phyloP scores from a whole-genome alignment of 2,888 invertebrate species.

The Blastobasis adustella region DNA sequence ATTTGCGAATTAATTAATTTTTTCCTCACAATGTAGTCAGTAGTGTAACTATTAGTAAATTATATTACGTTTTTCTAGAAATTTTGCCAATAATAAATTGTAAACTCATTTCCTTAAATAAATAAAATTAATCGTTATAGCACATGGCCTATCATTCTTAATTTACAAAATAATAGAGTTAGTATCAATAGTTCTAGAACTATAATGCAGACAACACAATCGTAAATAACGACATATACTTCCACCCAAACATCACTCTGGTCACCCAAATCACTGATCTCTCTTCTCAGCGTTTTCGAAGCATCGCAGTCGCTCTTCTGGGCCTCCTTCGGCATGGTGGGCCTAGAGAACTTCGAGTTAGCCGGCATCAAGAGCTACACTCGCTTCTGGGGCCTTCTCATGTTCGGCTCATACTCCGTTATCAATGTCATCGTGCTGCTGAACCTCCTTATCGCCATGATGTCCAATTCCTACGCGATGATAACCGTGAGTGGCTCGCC shows the following conservation, averaged over 20 bases:
- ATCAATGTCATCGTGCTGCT: conserved; percentile 95
- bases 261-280: neutral
- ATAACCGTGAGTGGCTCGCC: conserved; percentile 82
- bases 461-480: conserved; percentile 96
- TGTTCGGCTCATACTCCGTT: conserved; percentile 96
- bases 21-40: too few relatives aligned
- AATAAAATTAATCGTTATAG: too few relatives aligned
- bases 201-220: too few relatives aligned
- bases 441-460: conserved; percentile 97
- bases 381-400: conserved; percentile 94
- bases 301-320: conserved; percentile 96
- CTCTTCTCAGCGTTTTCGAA: conserved; percentile 85
- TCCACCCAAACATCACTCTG: too few relatives aligned
- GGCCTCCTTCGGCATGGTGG: conserved; percentile 96
- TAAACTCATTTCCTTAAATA: too few relatives aligned
- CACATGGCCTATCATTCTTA: too few relatives aligned
- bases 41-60: too few relatives aligned
- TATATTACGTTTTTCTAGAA: too few relatives aligned
- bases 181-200: too few relatives aligned
- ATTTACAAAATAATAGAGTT: too few relatives aligned
- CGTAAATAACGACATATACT: too few relatives aligned
- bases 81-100: too few relatives aligned
- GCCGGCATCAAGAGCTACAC: conserved; percentile 92
- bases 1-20: neutral
- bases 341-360: conserved; percentile 90